phyloP scores from a whole-genome alignment of 2,797 vertebrate species.

The Phyllotis vaccarum region DNA sequence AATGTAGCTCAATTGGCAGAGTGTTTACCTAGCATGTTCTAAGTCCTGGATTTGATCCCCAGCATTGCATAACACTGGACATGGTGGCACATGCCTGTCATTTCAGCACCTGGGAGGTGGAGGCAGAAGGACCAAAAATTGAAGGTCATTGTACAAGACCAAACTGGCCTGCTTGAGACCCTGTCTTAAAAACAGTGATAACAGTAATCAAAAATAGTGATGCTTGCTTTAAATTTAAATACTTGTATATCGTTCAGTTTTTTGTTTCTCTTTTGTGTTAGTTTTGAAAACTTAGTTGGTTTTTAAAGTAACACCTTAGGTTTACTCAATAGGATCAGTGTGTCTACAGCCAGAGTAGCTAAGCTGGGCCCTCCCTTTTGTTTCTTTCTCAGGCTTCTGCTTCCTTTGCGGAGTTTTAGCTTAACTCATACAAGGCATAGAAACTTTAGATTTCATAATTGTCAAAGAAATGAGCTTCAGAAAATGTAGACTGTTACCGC shows the following conservation, averaged over 20 bases:
- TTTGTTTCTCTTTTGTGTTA: neutral
- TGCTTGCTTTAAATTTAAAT: conserved; percentile 3
- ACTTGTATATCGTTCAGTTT: neutral
- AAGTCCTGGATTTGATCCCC: neutral
- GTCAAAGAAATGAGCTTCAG: neutral
- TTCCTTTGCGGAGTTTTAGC: neutral
- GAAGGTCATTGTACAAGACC: neutral
- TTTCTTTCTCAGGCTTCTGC: neutral
- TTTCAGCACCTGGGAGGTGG: no score
- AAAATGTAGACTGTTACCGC: neutral
- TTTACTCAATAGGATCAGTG: neutral
- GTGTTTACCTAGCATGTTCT: neutral
- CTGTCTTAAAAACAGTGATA: neutral
- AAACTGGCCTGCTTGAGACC: neutral
- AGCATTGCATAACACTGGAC: neutral
- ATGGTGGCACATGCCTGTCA: neutral
- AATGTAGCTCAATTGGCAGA: neutral
- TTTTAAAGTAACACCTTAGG: neutral
- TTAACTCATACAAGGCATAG: neutral
- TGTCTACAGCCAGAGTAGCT: neutral
- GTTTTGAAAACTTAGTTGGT: neutral
- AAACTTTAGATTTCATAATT: neutral
- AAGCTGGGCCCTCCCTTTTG: neutral
- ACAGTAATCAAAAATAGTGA: neutral
- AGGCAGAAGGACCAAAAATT: neutral